Evolutionary conservation across 2,888 invertebrate genomes (phyloP).

Genomic region (Anagyrus pseudococci): DNA sequence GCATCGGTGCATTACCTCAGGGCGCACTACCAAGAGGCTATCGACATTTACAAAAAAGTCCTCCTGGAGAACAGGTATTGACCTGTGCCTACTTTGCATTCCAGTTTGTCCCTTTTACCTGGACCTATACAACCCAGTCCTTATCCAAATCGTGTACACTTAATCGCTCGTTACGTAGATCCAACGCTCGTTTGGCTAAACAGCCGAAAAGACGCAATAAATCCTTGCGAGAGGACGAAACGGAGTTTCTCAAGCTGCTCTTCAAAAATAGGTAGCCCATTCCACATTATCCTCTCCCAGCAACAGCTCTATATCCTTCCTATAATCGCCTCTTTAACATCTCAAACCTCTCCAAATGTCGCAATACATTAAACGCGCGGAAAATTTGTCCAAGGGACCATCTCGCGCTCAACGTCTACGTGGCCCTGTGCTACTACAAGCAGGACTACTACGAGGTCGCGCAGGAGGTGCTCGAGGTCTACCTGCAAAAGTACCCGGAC

Average conservation of each 20-base stretch:
- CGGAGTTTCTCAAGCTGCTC: not conserved
- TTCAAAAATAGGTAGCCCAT: not conserved
- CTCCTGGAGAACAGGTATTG: constrained; percentile 93
- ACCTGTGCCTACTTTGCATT: not conserved
- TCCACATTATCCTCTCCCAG: not conserved
- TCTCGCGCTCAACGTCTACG: constrained; percentile 94
- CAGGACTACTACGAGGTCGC: constrained; percentile 98
- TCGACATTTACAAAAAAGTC: constrained; percentile 95
- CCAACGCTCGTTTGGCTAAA: not conserved
- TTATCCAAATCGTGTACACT: not conserved
- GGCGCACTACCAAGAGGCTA: constrained; percentile 97
- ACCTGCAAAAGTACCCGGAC: constrained; percentile 88
- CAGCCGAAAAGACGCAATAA: not conserved
- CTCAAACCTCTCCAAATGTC: no score
- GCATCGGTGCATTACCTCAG: constrained; percentile 96
- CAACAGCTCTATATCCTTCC: not conserved
- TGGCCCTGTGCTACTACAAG: constrained; percentile 97
- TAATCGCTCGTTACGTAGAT: not conserved
- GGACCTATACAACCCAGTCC: not conserved
- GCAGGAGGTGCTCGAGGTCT: constrained; percentile 94
- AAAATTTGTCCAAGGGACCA: constrained; percentile 81
- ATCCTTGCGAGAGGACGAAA: not conserved
- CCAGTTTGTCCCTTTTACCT: not conserved
- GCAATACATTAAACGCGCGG: not conserved
- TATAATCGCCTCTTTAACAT: not conserved